phyloP scores from a whole-genome alignment of 2,113 vertebrate species.

The Tragelaphus buxtoni region DNA sequence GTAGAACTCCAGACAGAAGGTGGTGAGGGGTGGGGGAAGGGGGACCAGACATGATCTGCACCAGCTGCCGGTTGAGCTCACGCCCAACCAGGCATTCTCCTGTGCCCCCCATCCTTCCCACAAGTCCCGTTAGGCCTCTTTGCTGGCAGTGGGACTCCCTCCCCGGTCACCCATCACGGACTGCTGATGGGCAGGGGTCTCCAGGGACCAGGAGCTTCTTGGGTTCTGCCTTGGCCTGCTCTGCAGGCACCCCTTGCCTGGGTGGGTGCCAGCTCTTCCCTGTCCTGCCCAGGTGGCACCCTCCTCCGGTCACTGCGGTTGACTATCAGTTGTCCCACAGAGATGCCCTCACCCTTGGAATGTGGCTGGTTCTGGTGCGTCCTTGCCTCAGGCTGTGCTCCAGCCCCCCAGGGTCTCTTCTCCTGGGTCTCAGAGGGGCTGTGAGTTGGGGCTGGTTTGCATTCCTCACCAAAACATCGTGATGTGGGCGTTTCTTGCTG shows the following conservation, averaged over 20 bases:
- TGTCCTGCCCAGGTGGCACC: neutral
- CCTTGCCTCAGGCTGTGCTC: neutral
- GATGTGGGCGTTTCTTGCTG: neutral
- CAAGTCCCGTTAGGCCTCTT: neutral
- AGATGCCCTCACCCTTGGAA: neutral
- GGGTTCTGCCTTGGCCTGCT: neutral
- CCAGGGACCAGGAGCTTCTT: neutral
- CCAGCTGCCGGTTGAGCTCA: neutral
- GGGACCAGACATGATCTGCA: neutral
- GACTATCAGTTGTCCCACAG: rapidly evolving
- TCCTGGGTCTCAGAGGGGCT: neutral
- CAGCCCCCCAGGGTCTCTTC: neutral
- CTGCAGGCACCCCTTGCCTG: neutral
- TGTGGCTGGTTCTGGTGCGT: neutral
- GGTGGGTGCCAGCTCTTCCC: neutral
- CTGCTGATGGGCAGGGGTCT: neutral
- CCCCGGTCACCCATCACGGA: rapidly evolving
- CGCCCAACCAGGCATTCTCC: rapidly evolving
- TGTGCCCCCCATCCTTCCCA: neutral
- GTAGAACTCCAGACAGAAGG: neutral
- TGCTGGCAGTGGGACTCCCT: neutral
- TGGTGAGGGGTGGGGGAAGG: rapidly evolving
- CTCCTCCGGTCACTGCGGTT: neutral
- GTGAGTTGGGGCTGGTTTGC: neutral
- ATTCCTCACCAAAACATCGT: neutral